Percentiles rank a stretch among this genome's conserved stretches.
Evolutionary conservation across 2,797 vertebrate genomes (phyloP).

Genomic region (Apogon talboti): DNA sequence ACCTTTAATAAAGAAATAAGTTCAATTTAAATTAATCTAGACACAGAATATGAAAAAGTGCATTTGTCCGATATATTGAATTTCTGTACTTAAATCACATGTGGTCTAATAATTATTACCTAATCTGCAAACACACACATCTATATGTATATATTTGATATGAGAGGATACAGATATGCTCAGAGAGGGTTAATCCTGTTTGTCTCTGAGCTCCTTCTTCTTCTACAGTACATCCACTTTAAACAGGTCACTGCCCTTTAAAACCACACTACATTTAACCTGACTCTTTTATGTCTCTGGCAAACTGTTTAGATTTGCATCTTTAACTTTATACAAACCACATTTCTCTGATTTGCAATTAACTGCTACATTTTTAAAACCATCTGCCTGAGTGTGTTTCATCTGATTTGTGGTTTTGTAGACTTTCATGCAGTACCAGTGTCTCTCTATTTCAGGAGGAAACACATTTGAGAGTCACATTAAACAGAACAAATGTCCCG

Average conservation of each 20-base stretch:
- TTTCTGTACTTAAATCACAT: no score
- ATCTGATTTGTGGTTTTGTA: conserved; percentile 6
- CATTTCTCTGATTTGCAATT: no score
- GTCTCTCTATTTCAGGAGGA: not conserved
- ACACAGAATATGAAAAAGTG: no score
- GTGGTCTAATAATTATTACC: no score
- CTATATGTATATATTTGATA: no score
- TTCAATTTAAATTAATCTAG: no score
- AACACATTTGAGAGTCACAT: not conserved
- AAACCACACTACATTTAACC: not conserved
- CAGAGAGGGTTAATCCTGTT: no score
- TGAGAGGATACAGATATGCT: no score
- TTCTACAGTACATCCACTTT: not conserved
- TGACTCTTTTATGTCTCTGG: not conserved
- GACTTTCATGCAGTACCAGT: not conserved
- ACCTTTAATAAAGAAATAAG: not conserved
- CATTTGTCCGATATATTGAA: no score
- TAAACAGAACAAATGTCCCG: conserved; percentile 14
- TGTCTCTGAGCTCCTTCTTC: not conserved
- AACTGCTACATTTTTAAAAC: conserved; percentile 14
- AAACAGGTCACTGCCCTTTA: not conserved
- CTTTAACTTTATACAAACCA: no score
- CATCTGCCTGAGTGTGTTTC: not conserved
- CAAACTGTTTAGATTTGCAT: conserved; percentile 10
- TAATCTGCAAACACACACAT: no score